Evolutionary conservation across 1,140 invertebrate species (phyloP).

Genomic region (Octopus sinensis): DNA sequence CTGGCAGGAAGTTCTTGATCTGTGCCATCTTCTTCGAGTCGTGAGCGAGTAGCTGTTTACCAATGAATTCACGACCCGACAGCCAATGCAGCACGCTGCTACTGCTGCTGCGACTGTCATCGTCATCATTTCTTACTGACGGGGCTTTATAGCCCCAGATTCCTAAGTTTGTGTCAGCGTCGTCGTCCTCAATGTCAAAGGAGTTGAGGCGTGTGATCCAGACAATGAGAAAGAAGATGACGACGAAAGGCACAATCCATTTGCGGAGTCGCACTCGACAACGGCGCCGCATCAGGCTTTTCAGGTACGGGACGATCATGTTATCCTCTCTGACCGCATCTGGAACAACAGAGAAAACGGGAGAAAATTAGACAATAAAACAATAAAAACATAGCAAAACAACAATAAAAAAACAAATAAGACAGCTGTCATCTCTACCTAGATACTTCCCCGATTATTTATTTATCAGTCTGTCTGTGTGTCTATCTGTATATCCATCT

Average conservation of each 20-base stretch:
- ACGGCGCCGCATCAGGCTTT: background rate
- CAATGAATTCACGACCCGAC: background rate
- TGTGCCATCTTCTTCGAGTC: background rate
- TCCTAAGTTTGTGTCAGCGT: background rate
- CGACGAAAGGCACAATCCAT: background rate
- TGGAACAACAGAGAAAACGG: background rate
- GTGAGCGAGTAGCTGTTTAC: background rate
- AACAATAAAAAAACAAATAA: background rate
- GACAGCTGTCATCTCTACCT: background rate
- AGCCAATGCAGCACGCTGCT: too few species aligned
- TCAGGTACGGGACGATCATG: background rate
- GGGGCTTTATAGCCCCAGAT: background rate
- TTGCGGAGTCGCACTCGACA: conserved; percentile 3
- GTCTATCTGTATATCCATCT: too few species aligned
- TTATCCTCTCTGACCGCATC: background rate
- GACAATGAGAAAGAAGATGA: background rate
- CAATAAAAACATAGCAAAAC: background rate
- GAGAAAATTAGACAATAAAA: background rate
- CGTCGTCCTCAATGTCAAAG: background rate
- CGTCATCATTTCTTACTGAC: too few species aligned
- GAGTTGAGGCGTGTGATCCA: background rate
- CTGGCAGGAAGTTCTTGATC: conserved; percentile 20
- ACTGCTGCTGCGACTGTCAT: background rate
- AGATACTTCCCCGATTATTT: too few species aligned
- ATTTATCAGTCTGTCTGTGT: too few species aligned